Percentiles rank a stretch among this genome's conserved stretches.
phyloP scores from a whole-genome alignment of 2,888 invertebrate species.

The Dasypolia templi region DNA sequence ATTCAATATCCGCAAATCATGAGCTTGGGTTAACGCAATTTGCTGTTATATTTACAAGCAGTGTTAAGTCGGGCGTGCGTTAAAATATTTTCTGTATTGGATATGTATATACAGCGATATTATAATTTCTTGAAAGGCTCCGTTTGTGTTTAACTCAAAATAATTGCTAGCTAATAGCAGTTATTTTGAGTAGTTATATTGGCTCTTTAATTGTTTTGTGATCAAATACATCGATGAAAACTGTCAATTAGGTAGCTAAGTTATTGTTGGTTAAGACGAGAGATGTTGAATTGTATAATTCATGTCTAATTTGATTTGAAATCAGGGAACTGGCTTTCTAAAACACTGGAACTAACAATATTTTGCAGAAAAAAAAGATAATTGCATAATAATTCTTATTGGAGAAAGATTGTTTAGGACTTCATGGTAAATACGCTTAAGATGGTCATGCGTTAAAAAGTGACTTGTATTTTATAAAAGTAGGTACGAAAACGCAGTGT shows the following conservation, averaged over 20 bases:
- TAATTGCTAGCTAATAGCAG: slow-evolving; percentile 2
- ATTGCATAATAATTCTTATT: neutral
- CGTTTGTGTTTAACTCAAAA: neutral
- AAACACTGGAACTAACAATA: neutral
- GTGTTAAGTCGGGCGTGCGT: slow-evolving; percentile 38
- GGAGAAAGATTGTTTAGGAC: neutral
- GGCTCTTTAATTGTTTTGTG: neutral
- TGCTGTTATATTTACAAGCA: slow-evolving; percentile 63
- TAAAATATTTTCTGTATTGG: slow-evolving; percentile 37
- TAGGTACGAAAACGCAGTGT: neutral
- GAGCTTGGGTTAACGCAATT: slow-evolving; percentile 67
- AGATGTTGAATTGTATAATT: no score
- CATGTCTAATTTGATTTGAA: neutral
- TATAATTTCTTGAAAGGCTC: neutral
- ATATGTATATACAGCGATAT: slow-evolving; percentile 3
- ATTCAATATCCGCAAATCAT: slow-evolving; percentile 85
- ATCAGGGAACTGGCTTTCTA: neutral
- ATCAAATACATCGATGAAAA: neutral
- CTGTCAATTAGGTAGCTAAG: neutral
- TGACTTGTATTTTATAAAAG: neutral
- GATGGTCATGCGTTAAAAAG: neutral
- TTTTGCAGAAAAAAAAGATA: neutral
- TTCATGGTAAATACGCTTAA: neutral
- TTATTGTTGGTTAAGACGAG: neutral
- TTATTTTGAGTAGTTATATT: neutral